A percentile compares a stretch with the other conserved stretches of the same genome.
phyloP scores from a whole-genome alignment of 2,797 vertebrate species.

The Dromococcyx pavoninus region DNA sequence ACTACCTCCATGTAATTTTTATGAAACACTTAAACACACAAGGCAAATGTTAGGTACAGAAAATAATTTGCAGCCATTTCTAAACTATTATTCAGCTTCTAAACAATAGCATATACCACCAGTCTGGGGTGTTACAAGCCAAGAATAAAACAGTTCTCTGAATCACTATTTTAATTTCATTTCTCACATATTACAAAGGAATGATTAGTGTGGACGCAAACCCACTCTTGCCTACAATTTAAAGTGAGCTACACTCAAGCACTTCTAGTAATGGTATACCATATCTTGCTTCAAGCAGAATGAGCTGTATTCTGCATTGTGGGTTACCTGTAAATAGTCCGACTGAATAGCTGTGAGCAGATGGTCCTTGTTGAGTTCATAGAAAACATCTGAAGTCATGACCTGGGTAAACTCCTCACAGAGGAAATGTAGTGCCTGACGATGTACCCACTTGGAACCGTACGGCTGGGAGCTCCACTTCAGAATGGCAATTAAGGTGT shows the following conservation, averaged over 20 bases:
- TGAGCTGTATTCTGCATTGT: not conserved
- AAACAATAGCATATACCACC: conserved; percentile 2
- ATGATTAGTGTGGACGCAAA: not conserved
- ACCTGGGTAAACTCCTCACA: conserved; percentile 99
- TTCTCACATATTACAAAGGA: not conserved
- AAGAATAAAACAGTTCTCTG: conserved; percentile 31
- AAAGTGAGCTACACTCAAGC: not conserved
- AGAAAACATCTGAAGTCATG: conserved; percentile 94
- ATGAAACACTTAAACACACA: not conserved
- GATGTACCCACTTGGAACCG: conserved; percentile 97
- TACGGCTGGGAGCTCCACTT: conserved; percentile 99
- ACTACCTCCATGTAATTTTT: not conserved
- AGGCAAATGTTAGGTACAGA: conserved; percentile 17
- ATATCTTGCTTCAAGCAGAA: not conserved
- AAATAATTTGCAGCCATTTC: conserved; percentile 33
- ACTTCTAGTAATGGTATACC: not conserved
- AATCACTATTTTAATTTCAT: not conserved
- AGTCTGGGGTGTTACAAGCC: conserved; percentile 2
- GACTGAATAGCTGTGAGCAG: conserved; percentile 95
- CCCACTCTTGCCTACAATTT: not conserved
- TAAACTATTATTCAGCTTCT: conserved; percentile 46
- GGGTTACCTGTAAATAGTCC: conserved; percentile 93
- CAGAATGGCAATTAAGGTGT: conserved; percentile 93
- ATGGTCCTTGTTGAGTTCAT: conserved; percentile 95
- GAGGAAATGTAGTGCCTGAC: conserved; percentile 98